phyloP scores from a whole-genome alignment of 1,140 invertebrate species.

The Zophobas atratus region DNA sequence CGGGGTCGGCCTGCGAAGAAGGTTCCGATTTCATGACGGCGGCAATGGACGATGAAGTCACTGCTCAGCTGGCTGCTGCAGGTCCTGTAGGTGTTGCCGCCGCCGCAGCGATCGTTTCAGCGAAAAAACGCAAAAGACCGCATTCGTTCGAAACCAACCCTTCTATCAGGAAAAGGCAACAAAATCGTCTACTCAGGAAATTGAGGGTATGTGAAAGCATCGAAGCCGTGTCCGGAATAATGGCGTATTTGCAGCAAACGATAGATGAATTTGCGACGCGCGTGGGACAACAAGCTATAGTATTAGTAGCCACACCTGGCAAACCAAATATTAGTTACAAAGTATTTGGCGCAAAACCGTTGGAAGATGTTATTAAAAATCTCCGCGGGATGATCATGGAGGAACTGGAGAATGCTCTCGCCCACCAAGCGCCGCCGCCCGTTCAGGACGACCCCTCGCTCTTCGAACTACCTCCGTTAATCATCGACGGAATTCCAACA shows the following conservation, averaged over 20 bases:
- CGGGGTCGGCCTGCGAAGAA: conserved; percentile 82
- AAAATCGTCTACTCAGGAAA: conserved; percentile 93
- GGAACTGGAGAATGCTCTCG: conserved; percentile 92
- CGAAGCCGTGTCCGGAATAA: neutral
- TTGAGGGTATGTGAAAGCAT: conserved; percentile 77
- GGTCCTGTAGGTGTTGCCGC: conserved; percentile 97
- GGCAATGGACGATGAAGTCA: conserved; percentile 93
- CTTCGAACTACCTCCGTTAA: conserved; percentile 95
- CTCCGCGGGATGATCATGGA: conserved; percentile 93
- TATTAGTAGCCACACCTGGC: conserved; percentile 96
- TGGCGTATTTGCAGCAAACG: conserved; percentile 80
- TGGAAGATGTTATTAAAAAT: conserved; percentile 96
- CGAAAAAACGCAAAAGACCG: conserved; percentile 94
- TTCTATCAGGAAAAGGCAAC: conserved; percentile 95
- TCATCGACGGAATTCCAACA: conserved; percentile 98
- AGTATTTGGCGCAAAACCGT: conserved; percentile 96
- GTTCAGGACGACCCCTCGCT: conserved; percentile 92
- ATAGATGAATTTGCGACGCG: conserved; percentile 98
- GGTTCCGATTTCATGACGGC: conserved; percentile 82
- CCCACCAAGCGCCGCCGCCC: conserved; percentile 94
- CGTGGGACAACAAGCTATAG: conserved; percentile 97
- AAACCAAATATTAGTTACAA: conserved; percentile 96
- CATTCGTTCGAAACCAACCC: conserved; percentile 99
- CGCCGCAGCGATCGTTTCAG: conserved; percentile 95
- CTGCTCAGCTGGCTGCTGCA: conserved; percentile 96